These are phyloP conservation scores for Dasyornis broadbenti DNA, from an alignment of 2,113 vertebrate species.

Conservation along the genomic window DNA sequence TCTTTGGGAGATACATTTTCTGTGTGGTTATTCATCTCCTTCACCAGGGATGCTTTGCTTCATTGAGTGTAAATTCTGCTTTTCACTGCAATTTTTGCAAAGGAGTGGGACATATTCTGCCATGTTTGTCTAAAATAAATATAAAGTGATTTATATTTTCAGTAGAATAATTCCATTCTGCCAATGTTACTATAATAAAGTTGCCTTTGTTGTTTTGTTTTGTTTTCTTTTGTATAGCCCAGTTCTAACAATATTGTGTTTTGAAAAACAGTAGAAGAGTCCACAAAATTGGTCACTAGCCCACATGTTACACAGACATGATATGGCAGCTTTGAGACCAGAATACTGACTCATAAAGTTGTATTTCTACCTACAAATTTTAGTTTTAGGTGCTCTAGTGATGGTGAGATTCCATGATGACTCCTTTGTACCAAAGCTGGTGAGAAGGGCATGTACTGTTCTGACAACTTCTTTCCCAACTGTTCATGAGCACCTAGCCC, in stretches of 20 bases:
- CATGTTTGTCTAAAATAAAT: neutral
- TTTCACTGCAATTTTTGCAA: neutral
- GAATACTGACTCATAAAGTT: neutral
- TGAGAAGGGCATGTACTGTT: accelerated
- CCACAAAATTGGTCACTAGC: neutral
- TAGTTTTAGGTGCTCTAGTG: neutral
- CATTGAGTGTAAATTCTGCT: neutral
- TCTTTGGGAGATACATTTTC: neutral
- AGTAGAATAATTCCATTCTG: neutral
- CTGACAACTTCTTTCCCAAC: neutral
- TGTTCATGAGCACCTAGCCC: neutral
- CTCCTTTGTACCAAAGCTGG: neutral
- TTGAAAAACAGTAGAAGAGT: neutral
- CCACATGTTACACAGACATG: neutral
- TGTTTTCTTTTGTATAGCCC: neutral
- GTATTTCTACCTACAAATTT: neutral
- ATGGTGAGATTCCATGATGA: neutral
- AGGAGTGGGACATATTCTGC: neutral
- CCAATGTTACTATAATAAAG: neutral
- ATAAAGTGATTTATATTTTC: neutral
- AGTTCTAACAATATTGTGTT: neutral
- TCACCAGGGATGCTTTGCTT: neutral
- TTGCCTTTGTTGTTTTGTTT: neutral
- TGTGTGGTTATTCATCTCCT: neutral
- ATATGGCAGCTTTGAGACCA: neutral